Conservation (phyloP, 2,113 vertebrate genomes). For the Cygnus atratus region DNA sequence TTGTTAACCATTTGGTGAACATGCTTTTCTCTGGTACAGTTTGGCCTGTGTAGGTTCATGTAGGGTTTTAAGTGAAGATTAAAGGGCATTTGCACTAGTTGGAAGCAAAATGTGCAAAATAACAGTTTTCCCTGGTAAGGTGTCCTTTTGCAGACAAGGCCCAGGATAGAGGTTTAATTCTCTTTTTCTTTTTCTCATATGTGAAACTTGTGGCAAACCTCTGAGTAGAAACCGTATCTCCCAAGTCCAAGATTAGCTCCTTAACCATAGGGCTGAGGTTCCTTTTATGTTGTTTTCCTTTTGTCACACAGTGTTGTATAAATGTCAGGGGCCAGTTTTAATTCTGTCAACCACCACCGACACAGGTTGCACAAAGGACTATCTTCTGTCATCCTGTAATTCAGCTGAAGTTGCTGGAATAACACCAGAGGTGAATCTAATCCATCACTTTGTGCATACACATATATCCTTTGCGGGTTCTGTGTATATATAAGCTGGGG, state of each 20-base stretch:
- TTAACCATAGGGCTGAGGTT: not conserved
- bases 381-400: not conserved
- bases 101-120: not conserved
- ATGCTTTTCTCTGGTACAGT: not conserved
- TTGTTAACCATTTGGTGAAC: not conserved
- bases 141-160: not conserved
- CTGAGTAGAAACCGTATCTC: not conserved
- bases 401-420: not conserved
- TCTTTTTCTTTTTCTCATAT: not conserved
- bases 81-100: not conserved
- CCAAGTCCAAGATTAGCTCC: not conserved
- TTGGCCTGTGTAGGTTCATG: not conserved
- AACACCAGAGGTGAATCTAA: not conserved
- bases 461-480: not conserved
- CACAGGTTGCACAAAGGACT: not conserved
- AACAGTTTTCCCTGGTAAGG: not conserved
- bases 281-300: slow-evolving; percentile 9
- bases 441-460: not conserved
- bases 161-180: not conserved
- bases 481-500: not conserved
- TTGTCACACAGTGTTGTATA: not conserved
- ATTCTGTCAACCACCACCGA: not conserved
- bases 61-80: not conserved
- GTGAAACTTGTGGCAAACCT: slow-evolving; percentile 18
- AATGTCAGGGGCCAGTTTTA: not conserved